Evolutionary conservation across 2,888 invertebrate genomes (phyloP), one percentile per base, ranked within the genome.

Genomic region (Cantharis flavilabris): DNA sequence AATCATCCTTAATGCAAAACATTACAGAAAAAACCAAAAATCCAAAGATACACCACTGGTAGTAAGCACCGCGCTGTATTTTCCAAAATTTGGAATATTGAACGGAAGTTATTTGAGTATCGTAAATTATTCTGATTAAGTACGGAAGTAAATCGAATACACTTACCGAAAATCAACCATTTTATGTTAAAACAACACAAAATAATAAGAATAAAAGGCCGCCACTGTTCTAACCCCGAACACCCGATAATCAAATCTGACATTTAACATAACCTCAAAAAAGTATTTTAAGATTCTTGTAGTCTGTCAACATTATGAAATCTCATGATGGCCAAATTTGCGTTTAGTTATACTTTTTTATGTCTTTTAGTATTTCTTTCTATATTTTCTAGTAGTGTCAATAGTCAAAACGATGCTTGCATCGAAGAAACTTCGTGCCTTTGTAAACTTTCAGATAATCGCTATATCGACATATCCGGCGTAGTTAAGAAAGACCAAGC

Each of bases 361-460:
- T 70, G 70, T 62, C 23, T 75, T 30, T 72, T 81, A 30, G 70
- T 71, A 11, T 67, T 75, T 23, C 49, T 74, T 14, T 74, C 72
- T 62, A 72, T 70, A 20, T 75, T 49, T 72, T 72, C 18, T 14
- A 64, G 23, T 28, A 62, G 33, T 28, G 62, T 71, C 30, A 67
- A 65, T 62, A 65, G 64, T 13, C 72, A 77, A 49, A 75, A 80
- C n/a, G 65, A 75, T 13, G 62, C 65, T 67, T 81, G 81, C 72
- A 70, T 74, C 9, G 65, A 82, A 65, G 18, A 83, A 77, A 80
- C 81, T 20, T 78, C 84, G 72, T 89, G 89, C 80, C 80, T 81
- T 62, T 89, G 89, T 76, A 74, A 80, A 70, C 82, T 87, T 23
- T 80, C 85, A 5, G 84, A 87, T 72, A 85, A 86, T 62, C 81